Base-by-base conservation (phyloP, 2,888 invertebrate species). In the Dynastes hyllus region DNA sequence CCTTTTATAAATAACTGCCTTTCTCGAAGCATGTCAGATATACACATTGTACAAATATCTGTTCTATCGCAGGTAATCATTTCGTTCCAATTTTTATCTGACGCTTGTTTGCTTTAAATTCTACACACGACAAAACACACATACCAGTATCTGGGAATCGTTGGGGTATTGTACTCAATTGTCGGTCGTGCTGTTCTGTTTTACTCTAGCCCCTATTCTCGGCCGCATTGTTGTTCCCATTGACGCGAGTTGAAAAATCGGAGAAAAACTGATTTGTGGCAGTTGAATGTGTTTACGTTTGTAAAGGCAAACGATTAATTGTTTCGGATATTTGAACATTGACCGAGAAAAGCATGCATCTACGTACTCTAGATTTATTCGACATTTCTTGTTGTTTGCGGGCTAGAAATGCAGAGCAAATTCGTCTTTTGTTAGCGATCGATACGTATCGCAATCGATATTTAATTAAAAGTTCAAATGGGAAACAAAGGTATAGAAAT, bases 241-340 rank as follows among this genome's bases (percentile, higher is more conserved):
- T 22, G 55, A 58, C 22, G 55, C 22, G 55, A 8, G 22, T 22
- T 55, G 70, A 53, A 53, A 70, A 70, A 53, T 53, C 70, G 53
- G n/a, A 16, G 70, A 37, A 70, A 70, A 70, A 70, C 51, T 53
- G 51, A 53, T 70, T 70, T 70, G 70, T 55, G 70, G 32, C 70
- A 53, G 70, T 53, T 53, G 70, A 70, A 70, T 53, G 70, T 55
- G 70, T 53, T 53, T 45, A 45, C 55, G 22, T 22, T 58, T 58
- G 45, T 45, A 67, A 45, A 37, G 40, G 45, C 9, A 22, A 9
- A 11, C 66, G 45, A 67, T 67, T 67, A 67, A 67, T 67, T 67
- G 66, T 67, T 67, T 67, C 45, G 66, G 32, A 45, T 67, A 45
- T 67, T 45, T 37, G 37, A 29, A 65, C 63, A n/a, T 37, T n/a